Base-by-base conservation (phyloP, 2,888 invertebrate species). In the Pyrrhosoma nymphula region DNA sequence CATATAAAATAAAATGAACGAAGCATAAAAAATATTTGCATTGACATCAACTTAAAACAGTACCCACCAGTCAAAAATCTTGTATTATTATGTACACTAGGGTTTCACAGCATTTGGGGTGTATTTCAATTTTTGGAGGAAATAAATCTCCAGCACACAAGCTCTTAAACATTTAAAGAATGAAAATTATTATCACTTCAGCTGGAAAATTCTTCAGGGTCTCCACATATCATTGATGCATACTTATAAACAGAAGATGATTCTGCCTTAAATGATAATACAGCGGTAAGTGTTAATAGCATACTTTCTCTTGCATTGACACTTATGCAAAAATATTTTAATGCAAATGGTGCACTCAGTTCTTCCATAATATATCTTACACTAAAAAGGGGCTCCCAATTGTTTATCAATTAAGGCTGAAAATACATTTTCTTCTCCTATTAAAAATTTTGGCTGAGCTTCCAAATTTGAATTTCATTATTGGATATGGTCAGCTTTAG, bases 101-200 rank as follows among this genome's bases (percentile, higher is more conserved):
- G 10, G 18, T 93, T 39, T 75, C 69, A 63, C 26, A 16, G 35
- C 14, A 93, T 93, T 63, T 75, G 75, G 93, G 69, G 47, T 93
- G 93, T 75, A 69, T 93, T 93, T 93, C 69, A 93, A 93, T 55
- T 93, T 93, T 93, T 93, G 93, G 47, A 75, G 93, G 69, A 69
- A 75, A n/a, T 93, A 14, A 35, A 30, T 47, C 69, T 93, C 69
- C 55, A 93, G 47, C 20, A 69, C 8, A 20, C n/a, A 26, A 26
- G 4, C 82, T 82, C 12, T 82, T 82, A 6, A 82, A 82, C 6
- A 82, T 82, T 82, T 82, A 18, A 35, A 82, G 23, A 35, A 35
- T 35, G 14, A n/a, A n/a, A 55, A 55, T 89, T 16, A 55, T 39
- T 55, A 16, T 56, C 14, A 39, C 39, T 56, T 47, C 16, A 56